phyloP scores from a whole-genome alignment of 1,140 invertebrate genomes.

The Drosophila repleta region DNA sequence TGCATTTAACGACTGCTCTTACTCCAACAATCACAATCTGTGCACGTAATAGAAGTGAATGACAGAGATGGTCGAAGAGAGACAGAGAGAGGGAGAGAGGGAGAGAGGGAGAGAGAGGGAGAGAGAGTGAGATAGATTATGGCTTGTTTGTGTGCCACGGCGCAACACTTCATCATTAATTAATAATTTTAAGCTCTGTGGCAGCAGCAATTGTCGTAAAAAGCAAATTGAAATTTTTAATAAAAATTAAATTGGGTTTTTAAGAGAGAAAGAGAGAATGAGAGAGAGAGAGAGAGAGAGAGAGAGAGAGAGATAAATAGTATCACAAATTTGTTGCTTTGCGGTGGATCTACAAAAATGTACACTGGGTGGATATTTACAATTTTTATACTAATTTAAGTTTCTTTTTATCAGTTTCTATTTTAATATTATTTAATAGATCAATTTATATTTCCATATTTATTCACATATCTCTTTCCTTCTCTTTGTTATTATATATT shows the following conservation, averaged over 20 bases:
- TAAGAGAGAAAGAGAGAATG: background rate
- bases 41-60: slow-evolving; percentile 34
- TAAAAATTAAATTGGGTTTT: background rate
- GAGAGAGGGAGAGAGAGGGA: background rate
- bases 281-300: no score
- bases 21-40: slow-evolving; percentile 26
- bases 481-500: no score
- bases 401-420: no score
- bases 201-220: background rate
- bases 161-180: slow-evolving; percentile 3
- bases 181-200: slow-evolving; percentile 29
- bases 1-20: slow-evolving; percentile 35
- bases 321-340: no score
- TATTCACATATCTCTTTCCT: no score
- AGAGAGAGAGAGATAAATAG: no score
- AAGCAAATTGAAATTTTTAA: background rate
- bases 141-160: slow-evolving; percentile 3
- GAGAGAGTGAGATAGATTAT: background rate
- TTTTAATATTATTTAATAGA: no score
- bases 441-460: no score
- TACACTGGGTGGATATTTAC: no score
- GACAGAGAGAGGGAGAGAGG: slow-evolving; percentile 14
- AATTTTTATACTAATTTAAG: no score
- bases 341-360: no score
- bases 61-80: slow-evolving; percentile 9